Evolutionary conservation across 2,888 invertebrate species (phyloP).

Genomic region (Nemoura dubitans): DNA sequence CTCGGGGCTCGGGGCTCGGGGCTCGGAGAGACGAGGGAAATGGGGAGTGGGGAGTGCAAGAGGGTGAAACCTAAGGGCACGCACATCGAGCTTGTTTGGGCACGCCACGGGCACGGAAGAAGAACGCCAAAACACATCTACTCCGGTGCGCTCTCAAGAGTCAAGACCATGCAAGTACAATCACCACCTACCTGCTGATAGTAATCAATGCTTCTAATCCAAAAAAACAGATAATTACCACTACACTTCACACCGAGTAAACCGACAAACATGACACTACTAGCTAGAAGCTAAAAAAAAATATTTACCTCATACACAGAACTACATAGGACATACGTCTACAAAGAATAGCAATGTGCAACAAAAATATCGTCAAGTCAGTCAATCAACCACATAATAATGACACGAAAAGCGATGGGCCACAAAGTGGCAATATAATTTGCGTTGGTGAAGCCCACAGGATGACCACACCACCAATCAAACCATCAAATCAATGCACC

Average conservation of each 20-base stretch:
- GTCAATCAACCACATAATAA: slow-evolving; percentile 16
- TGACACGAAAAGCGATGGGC: slow-evolving; percentile 49
- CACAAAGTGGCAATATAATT: slow-evolving; percentile 47
- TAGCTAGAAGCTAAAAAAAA: neutral
- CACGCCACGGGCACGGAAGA: neutral
- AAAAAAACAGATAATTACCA: slow-evolving; percentile 44
- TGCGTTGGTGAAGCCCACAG: slow-evolving; percentile 51
- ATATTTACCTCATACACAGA: neutral
- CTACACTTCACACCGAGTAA: slow-evolving; percentile 41
- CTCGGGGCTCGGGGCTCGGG: too few relatives aligned
- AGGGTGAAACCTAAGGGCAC: slow-evolving; percentile 9
- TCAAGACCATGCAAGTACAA: slow-evolving; percentile 49
- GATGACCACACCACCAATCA: slow-evolving; percentile 44
- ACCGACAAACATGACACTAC: slow-evolving; percentile 23
- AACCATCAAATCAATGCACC: slow-evolving; percentile 15
- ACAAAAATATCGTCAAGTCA: slow-evolving; percentile 7
- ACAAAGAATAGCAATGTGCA: slow-evolving; percentile 2
- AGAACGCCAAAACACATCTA: slow-evolving; percentile 38
- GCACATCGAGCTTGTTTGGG: too few relatives aligned
- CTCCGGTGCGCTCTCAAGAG: slow-evolving; percentile 38
- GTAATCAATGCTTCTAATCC: slow-evolving; percentile 46
- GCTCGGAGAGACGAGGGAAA: slow-evolving; percentile 7
- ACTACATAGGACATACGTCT: neutral
- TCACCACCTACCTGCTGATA: slow-evolving; percentile 51
- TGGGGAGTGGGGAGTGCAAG: slow-evolving; percentile 19